These are phyloP conservation scores for Hoplias malabaricus DNA, from an alignment of 2,113 vertebrate genomes.

Conservation along the genomic window DNA sequence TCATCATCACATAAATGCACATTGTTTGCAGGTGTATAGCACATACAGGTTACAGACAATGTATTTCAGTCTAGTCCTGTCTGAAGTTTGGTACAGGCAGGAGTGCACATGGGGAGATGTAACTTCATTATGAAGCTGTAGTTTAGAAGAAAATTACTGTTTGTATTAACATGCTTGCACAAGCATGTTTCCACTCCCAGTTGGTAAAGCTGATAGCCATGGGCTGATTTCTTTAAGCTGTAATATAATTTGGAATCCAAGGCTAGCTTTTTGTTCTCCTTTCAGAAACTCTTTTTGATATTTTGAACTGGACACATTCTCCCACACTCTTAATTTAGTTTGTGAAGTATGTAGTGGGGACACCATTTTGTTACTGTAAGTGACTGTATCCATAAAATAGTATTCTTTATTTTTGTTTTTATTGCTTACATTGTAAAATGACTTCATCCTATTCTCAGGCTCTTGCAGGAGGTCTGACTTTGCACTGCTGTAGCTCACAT, in stretches of 20 bases:
- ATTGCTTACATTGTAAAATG: conserved; percentile 11
- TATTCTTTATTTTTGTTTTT: conserved; percentile 14
- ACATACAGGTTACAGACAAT: neutral
- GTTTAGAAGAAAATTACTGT: neutral
- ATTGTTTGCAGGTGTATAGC: neutral
- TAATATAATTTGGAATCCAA: conserved; percentile 22
- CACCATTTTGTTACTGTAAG: conserved; percentile 25
- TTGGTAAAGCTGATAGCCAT: neutral
- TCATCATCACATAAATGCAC: neutral
- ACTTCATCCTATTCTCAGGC: neutral
- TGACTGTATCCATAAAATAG: conserved; percentile 12
- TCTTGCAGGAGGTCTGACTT: neutral
- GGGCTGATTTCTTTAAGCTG: neutral
- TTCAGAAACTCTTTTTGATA: neutral
- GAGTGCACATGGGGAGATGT: neutral
- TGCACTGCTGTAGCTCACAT: neutral
- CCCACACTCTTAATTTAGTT: neutral
- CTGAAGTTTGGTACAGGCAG: neutral
- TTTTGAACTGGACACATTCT: neutral
- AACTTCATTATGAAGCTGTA: neutral
- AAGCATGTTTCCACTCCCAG: too few relatives aligned
- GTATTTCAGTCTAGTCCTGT: neutral
- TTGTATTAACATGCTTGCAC: conserved; percentile 9
- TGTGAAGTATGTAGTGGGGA: neutral
- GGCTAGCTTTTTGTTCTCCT: neutral